Conservation (phyloP, 2,113 vertebrate species). For the Tragelaphus scriptus region DNA sequence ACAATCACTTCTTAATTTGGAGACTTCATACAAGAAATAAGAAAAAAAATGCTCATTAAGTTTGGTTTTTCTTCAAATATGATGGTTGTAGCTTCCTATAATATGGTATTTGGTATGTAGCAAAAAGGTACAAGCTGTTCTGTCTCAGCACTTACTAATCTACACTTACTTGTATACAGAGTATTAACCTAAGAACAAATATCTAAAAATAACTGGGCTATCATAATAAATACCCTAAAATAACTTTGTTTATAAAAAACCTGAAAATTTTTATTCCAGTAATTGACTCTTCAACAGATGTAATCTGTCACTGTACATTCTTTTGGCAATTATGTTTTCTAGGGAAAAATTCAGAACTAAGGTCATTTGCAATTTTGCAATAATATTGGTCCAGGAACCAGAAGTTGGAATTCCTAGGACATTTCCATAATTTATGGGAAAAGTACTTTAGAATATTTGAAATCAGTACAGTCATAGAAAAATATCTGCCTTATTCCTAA, state of each 20-base stretch:
- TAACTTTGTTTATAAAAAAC: neutral
- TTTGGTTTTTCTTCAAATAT: constrained; percentile 27
- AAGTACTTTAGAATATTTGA: constrained; percentile 21
- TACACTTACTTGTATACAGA: neutral
- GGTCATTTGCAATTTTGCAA: neutral
- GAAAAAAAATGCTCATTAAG: neutral
- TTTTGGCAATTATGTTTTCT: constrained; percentile 13
- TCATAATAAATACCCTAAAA: neutral
- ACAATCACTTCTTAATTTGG: neutral
- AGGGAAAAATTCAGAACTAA: neutral
- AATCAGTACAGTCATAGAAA: neutral
- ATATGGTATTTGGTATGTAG: neutral
- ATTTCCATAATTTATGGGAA: constrained; percentile 4
- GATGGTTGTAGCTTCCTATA: neutral
- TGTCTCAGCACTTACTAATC: neutral
- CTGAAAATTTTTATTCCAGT: neutral
- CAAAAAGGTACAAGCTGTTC: constrained; percentile 5
- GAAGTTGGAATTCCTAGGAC: constrained; percentile 5
- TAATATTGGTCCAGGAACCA: neutral
- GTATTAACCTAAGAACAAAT: constrained; percentile 30
- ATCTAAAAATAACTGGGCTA: constrained; percentile 37
- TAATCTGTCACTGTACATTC: neutral
- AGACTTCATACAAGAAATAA: constrained; percentile 15
- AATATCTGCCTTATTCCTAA: neutral
- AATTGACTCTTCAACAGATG: neutral